These are phyloP conservation scores for Trissonchulus sp. DNA, from an alignment of 2,888 invertebrate species.

Conservation along the genomic window DNA sequence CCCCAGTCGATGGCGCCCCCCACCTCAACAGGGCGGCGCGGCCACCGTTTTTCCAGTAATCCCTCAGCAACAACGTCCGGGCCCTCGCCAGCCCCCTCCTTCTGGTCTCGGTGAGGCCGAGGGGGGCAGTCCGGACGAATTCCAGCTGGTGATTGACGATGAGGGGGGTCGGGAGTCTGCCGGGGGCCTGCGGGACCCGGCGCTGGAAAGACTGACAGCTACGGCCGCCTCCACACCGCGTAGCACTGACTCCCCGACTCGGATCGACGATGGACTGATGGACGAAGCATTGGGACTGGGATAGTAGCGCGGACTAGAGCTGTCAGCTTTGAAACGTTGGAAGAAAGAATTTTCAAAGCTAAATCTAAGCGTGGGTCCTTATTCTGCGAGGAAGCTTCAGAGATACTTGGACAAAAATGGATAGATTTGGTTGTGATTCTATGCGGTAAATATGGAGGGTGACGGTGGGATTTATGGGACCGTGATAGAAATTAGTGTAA, in stretches of 20 bases:
- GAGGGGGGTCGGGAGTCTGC: neutral
- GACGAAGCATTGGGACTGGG: slow-evolving; percentile 19
- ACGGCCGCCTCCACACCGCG: neutral
- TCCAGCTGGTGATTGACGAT: neutral
- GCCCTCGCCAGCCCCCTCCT: neutral
- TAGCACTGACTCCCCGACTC: slow-evolving; percentile 7
- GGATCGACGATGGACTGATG: slow-evolving; percentile 20
- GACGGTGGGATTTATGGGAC: too few relatives aligned
- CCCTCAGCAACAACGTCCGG: too few relatives aligned
- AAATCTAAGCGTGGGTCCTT: too few relatives aligned
- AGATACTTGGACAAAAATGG: too few relatives aligned
- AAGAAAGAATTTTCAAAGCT: too few relatives aligned
- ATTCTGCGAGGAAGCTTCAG: too few relatives aligned
- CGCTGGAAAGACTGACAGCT: neutral
- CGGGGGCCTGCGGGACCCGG: neutral
- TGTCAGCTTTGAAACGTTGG: too few relatives aligned
- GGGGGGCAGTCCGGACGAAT: neutral
- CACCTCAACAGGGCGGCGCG: neutral
- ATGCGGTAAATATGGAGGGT: too few relatives aligned
- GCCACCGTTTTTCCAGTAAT: too few relatives aligned
- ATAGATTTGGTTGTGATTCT: too few relatives aligned
- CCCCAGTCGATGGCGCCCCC: neutral
- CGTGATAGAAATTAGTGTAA: too few relatives aligned
- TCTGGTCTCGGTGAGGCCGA: neutral
- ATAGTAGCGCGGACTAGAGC: too few relatives aligned